Base-by-base conservation (phyloP, 2,888 invertebrate species). In the Patella depressa region DNA sequence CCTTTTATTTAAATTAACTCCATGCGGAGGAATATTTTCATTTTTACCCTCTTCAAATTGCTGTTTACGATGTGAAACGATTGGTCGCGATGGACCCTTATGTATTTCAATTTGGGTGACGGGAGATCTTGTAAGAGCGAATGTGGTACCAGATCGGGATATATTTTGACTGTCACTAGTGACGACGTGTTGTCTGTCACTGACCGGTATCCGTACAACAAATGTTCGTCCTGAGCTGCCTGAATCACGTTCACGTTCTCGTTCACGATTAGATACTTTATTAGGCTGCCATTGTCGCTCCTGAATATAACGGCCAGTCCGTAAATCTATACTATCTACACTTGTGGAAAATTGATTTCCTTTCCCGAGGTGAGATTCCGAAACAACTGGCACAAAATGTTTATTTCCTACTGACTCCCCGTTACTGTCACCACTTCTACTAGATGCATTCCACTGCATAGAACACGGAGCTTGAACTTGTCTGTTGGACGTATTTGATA, bases 61-160 rank as follows among this genome's bases (percentile, higher is more conserved):
- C 75, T 86, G 83, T 80, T 88, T 88, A 59, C 88, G 85, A 53
- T 88, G 88, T 3, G 86, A 86, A 17, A 89, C 88, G 9, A 86
- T 79, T 19, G 85, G 84, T 55, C 82, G 78, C 11, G 81, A 82
- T 65, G 84, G 81, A 57, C 79, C 59, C 45, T 81, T 83, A 34
- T 84, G 82, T 53, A 86, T 84, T 81, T 88, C 88, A 69, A 86
- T 85, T 71, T 85, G 84, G 5, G 85, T 82, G 24, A 83, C 81
- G 0, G 88, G 87, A 14, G 89, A 86, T 59, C 86, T 80, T 2
- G 87, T 87, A 53, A 89, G 75, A 12, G 89, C 88, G 81, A 87
- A 88, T 15, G 89, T 84, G 70, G 87, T 85, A 14, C 89, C 89
- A 78, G 84, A 87, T 15, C 78, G 34, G 17, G 70, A 55, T 57